A percentile compares a stretch with the other conserved stretches of the same genome.
Evolutionary conservation across 2,888 invertebrate species (phyloP).

Genomic region (Mesorhabditis spiculigera): DNA sequence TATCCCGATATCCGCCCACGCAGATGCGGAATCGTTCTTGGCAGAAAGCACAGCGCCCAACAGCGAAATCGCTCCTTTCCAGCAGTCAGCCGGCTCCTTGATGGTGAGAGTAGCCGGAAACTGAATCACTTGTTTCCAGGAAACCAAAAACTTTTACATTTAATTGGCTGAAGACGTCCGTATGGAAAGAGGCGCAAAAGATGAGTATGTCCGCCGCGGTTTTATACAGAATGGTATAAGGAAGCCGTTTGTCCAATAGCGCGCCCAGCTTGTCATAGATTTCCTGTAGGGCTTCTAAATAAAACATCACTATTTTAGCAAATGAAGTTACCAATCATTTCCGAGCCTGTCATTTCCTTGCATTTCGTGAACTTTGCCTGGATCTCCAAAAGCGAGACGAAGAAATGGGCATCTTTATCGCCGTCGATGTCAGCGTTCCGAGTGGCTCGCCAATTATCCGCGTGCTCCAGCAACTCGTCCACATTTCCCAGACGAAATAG

Average conservation of each 20-base stretch:
- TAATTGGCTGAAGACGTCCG: not conserved
- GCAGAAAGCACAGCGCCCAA: not conserved
- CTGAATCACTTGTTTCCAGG: not conserved
- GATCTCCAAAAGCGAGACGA: no score
- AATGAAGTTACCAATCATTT: no score
- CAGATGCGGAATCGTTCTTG: not conserved
- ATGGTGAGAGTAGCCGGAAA: not conserved
- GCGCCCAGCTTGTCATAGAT: not conserved
- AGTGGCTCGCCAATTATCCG: conserved; percentile 8
- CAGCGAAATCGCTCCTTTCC: not conserved
- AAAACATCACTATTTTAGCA: not conserved
- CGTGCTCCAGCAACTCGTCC: conserved; percentile 23
- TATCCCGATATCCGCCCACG: not conserved
- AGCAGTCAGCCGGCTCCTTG: not conserved
- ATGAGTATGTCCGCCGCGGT: not conserved
- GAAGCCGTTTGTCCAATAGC: not conserved
- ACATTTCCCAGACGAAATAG: conserved; percentile 25
- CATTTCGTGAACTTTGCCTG: no score
- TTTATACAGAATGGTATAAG: not conserved
- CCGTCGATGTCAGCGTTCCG: conserved; percentile 7
- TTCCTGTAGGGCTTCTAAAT: not conserved
- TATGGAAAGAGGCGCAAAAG: not conserved
- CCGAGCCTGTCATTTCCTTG: no score
- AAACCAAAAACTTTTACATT: not conserved
- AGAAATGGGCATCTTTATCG: not conserved